Percentiles rank a stretch among this genome's conserved stretches.
Evolutionary conservation across 2,797 vertebrate genomes (phyloP).

Genomic region (Aselliscus stoliczkanus): DNA sequence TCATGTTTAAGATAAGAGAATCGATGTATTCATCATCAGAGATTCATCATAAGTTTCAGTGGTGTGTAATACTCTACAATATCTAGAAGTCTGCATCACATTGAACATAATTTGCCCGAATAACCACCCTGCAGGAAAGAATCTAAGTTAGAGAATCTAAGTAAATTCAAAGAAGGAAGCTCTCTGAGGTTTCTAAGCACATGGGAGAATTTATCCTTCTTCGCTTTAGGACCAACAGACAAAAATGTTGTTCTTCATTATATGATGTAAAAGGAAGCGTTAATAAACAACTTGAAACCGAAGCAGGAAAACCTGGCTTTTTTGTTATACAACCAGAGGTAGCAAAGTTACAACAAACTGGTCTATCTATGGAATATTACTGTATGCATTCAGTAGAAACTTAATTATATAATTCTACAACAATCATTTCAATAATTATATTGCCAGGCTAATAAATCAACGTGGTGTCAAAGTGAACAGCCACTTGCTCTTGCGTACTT

Average conservation of each 20-base stretch:
- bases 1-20: neutral
- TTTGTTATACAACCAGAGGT: neutral
- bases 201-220: neutral
- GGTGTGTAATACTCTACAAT: neutral
- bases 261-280: neutral
- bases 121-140: neutral
- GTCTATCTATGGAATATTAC: neutral
- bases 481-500: neutral
- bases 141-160: neutral
- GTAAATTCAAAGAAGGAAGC: neutral
- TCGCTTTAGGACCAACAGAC: neutral
- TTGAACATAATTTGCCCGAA: neutral
- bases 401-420: neutral
- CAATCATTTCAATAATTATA: neutral
- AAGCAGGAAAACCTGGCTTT: neutral
- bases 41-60: neutral
- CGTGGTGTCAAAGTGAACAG: conserved; percentile 14
- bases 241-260: neutral
- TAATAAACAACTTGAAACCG: neutral
- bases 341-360: neutral
- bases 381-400: neutral
- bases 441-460: neutral
- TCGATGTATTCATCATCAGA: neutral
- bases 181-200: neutral
- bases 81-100: neutral